Evolutionary conservation across 2,113 vertebrate genomes (phyloP).

Genomic region (Phylloscopus trochilus): DNA sequence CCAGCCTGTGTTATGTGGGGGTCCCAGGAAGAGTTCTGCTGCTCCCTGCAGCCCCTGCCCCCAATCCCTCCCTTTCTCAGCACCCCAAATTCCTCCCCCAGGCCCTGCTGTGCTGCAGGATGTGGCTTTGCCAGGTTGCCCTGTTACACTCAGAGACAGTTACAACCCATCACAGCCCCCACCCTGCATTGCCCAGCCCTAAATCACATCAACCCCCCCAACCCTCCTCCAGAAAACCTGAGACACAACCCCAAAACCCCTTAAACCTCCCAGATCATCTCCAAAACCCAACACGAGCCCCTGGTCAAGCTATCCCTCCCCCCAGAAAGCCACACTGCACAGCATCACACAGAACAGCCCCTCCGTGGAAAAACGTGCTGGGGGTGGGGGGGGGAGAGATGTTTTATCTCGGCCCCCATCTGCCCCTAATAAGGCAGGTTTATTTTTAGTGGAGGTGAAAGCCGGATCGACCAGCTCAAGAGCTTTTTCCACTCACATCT

Average conservation of each 20-base stretch:
- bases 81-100: neutral
- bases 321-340: neutral
- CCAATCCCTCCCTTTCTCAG: neutral
- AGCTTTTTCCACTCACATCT: conserved; percentile 71
- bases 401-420: conserved; percentile 36
- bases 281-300: neutral
- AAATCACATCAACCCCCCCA: neutral
- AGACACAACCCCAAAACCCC: neutral
- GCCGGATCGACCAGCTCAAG: conserved; percentile 33
- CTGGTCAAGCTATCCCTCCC: neutral
- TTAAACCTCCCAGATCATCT: neutral
- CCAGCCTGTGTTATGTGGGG: neutral
- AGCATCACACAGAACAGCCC: neutral
- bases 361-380: neutral
- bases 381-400: neutral
- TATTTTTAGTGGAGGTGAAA: conserved; percentile 75
- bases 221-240: neutral
- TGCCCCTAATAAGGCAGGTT: conserved; percentile 52
- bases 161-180: neutral
- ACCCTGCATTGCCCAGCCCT: neutral
- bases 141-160: neutral
- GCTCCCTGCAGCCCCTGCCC: neutral
- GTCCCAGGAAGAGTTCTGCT: neutral
- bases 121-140: conserved; percentile 11
- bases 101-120: neutral